Percentiles rank a stretch among this genome's conserved stretches.
These are phyloP conservation scores for Arctopsyche grandis DNA, from an alignment of 1,140 invertebrate genomes.

Conservation along the genomic window DNA sequence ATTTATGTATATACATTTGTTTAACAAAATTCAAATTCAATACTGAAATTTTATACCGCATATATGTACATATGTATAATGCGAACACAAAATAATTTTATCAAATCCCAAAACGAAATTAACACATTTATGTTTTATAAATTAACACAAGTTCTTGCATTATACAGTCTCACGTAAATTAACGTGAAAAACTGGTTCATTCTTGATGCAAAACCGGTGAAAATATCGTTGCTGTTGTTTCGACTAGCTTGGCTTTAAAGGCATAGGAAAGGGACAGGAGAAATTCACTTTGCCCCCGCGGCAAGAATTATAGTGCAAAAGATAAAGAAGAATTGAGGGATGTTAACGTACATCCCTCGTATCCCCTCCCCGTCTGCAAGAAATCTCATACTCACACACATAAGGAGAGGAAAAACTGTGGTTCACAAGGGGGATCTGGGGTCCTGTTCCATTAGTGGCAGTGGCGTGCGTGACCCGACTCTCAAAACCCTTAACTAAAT, in stretches of 20 bases:
- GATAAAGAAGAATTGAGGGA: conserved; percentile 15
- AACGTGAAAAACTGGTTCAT: too few relatives aligned
- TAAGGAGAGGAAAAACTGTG: not conserved
- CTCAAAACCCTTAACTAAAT: conserved; percentile 20
- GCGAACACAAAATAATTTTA: too few relatives aligned
- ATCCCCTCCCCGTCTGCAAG: too few relatives aligned
- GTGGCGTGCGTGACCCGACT: conserved; percentile 34
- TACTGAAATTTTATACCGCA: not conserved
- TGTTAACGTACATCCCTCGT: conserved; percentile 12
- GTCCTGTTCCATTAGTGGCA: conserved; percentile 39
- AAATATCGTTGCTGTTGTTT: too few relatives aligned
- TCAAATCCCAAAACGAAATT: too few relatives aligned
- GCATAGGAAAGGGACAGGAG: not conserved
- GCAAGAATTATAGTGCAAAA: not conserved
- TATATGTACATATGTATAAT: too few relatives aligned
- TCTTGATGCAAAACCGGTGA: too few relatives aligned
- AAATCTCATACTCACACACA: too few relatives aligned
- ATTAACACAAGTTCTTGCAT: too few relatives aligned
- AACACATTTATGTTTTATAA: too few relatives aligned
- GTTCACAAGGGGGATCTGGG: not conserved
- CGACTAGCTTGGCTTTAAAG: too few relatives aligned
- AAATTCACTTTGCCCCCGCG: not conserved
- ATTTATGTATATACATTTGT: not conserved
- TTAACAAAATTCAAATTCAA: not conserved
- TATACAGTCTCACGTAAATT: too few relatives aligned